Evolutionary conservation across 37 sponge, comb jelly and placozoan species (phyloP).

Genomic region (Petrosia ficiformis): DNA sequence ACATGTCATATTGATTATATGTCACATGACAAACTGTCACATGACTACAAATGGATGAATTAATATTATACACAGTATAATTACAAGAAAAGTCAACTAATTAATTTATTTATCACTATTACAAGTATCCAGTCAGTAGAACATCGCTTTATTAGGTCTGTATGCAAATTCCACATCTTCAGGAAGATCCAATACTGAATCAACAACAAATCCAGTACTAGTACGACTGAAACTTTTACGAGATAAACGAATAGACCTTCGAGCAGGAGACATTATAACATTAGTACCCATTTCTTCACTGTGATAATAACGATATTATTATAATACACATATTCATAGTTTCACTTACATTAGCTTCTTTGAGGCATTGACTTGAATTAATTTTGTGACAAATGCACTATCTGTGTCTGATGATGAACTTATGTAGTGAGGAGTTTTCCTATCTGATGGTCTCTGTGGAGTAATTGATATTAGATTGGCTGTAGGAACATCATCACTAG

Average conservation of each 20-base stretch:
- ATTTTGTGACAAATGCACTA: constrained; percentile 9
- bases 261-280: constrained; percentile 42
- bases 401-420: too few relatives aligned
- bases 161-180: constrained; percentile 19
- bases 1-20: too few relatives aligned
- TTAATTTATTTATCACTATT: too few relatives aligned
- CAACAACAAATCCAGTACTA: background rate
- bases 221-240: background rate
- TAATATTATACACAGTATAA: too few relatives aligned
- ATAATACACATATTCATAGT: background rate
- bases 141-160: background rate
- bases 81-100: too few relatives aligned
- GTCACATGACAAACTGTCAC: too few relatives aligned
- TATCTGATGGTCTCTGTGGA: too few relatives aligned
- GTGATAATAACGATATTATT: background rate
- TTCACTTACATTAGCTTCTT: constrained; percentile 25
- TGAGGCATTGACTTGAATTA: constrained; percentile 14
- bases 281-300: constrained; percentile 16
- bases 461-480: too few relatives aligned
- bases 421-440: too few relatives aligned
- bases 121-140: too few relatives aligned
- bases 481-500: background rate
- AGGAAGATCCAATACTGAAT: constrained; percentile 9
- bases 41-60: too few relatives aligned
- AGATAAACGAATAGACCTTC: constrained; percentile 17